Evolutionary conservation across 2,113 vertebrate genomes (phyloP).

Genomic region (Microtus pennsylvanicus): DNA sequence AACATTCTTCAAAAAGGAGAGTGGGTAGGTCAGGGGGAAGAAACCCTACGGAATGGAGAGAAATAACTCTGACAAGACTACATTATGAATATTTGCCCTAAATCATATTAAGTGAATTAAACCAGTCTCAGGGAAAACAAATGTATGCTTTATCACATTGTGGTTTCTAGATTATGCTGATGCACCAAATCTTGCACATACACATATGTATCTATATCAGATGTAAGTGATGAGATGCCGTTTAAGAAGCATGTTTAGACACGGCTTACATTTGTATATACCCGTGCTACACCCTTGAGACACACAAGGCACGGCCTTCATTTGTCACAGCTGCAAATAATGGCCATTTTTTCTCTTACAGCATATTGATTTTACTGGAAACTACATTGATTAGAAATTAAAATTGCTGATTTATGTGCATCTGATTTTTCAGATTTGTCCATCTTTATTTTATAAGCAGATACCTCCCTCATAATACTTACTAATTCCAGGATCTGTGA

Average conservation of each 20-base stretch:
- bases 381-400: neutral
- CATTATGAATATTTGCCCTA: neutral
- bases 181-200: neutral
- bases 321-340: neutral
- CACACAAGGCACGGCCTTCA: neutral
- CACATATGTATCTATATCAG: neutral
- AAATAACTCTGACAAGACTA: neutral
- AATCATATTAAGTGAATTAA: neutral
- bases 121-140: neutral
- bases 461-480: neutral
- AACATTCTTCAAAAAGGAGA: neutral
- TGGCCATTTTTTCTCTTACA: neutral
- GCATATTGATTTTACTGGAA: conserved; percentile 1
- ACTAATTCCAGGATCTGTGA: neutral
- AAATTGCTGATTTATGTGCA: neutral
- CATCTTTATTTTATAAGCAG: conserved; percentile 24
- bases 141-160: neutral
- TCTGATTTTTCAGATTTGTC: neutral
- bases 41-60: neutral
- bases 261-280: neutral
- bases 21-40: neutral
- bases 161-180: neutral
- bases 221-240: neutral
- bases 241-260: neutral
- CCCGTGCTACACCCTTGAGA: neutral